phyloP scores from a whole-genome alignment of 2,113 vertebrate species.

The Rhea americana region DNA sequence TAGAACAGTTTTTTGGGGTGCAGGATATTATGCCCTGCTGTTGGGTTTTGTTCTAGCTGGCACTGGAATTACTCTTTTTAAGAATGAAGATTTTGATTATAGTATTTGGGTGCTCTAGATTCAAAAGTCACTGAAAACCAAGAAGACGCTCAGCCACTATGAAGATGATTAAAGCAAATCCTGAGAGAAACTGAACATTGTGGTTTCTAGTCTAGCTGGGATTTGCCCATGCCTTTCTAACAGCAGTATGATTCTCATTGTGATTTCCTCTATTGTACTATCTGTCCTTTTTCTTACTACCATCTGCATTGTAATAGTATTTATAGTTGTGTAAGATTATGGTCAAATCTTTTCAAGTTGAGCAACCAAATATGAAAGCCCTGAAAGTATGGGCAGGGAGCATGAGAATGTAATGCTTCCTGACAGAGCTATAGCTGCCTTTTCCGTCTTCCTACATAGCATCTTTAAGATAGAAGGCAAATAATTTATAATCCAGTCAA shows the following conservation, averaged over 20 bases:
- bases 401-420: neutral
- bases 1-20: neutral
- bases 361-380: neutral
- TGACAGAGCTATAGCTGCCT: neutral
- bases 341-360: neutral
- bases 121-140: neutral
- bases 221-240: neutral
- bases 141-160: neutral
- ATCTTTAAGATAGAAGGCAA: neutral
- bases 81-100: neutral
- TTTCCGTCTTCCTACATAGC: neutral
- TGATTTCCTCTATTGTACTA: neutral
- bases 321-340: neutral
- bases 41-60: neutral
- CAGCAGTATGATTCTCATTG: neutral
- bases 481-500: neutral
- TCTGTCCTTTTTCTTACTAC: neutral
- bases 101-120: neutral
- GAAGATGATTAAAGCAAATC: neutral
- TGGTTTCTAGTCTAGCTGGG: neutral
- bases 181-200: neutral
- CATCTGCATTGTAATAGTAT: neutral
- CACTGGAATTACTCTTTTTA: neutral
- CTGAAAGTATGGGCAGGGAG: neutral
- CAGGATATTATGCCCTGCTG: neutral